phyloP scores from a whole-genome alignment of 2,888 invertebrate genomes.

The Allygus modestus region DNA sequence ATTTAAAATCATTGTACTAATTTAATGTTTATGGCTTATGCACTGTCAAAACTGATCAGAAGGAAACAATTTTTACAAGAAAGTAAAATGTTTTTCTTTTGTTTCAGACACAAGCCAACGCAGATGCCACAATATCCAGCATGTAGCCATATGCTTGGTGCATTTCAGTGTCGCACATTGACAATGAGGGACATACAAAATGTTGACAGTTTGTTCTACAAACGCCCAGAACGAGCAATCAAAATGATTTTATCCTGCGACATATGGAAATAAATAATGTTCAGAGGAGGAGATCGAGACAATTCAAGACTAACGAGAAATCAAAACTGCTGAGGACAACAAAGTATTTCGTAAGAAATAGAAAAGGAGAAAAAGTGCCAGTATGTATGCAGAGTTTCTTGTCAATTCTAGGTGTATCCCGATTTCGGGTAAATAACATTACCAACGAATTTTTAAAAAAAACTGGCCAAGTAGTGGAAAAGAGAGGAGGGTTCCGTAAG shows the following conservation, averaged over 20 bases:
- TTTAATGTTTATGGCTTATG: not conserved
- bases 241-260: conserved; percentile 45
- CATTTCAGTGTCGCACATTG: not conserved
- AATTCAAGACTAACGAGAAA: conserved; percentile 43
- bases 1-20: conserved; percentile 7
- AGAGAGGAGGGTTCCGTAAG: conserved; percentile 35
- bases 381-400: conserved; percentile 49
- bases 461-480: conserved; percentile 37
- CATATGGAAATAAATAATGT: conserved; percentile 26
- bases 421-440: conserved; percentile 54
- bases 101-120: conserved; percentile 17
- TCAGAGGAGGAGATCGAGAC: conserved; percentile 9
- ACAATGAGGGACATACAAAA: conserved; percentile 13
- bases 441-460: conserved; percentile 30
- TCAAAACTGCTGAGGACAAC: conserved; percentile 42
- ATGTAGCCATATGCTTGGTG: not conserved
- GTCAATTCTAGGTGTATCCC: conserved; percentile 44
- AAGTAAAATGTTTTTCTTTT: conserved; percentile 40
- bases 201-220: conserved; percentile 13
- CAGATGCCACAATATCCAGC: conserved; percentile 30
- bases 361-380: conserved; percentile 35
- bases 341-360: conserved; percentile 30
- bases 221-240: conserved; percentile 22
- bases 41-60: conserved; percentile 36
- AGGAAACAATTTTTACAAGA: conserved; percentile 36